Base-by-base conservation (phyloP, 2,888 invertebrate genomes). In the Platycheirus rosarum region DNA sequence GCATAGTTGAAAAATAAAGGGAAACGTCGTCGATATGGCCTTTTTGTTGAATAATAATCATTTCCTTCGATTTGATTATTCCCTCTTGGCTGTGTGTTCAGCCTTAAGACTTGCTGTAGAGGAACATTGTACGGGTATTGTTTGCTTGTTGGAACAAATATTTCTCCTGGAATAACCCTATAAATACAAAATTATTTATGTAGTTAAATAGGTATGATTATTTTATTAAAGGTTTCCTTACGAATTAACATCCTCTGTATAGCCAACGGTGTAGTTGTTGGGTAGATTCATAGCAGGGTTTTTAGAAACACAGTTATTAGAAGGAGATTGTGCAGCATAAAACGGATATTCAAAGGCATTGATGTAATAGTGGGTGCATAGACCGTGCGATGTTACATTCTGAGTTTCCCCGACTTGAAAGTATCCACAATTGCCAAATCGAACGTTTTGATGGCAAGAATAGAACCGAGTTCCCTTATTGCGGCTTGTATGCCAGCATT, bases 51-150 rank as follows among this genome's bases (percentile, higher is more conserved):
- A n/a, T n/a, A n/a, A n/a, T n/a, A n/a, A n/a, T n/a, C 14, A n/a
- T 32, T 71, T 3, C 8, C 29, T 9, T 51, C 70, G 6, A 26
- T 8, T 0, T 48, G 26, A 29, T 7, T 18, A 13, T 44, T 60
- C 1, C 49, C 46, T 6, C 51, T 55, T 14, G 37, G 16, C 4
- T 62, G 29, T 1, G 26, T 55, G 18, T 48, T 76, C 1, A 62
- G 4, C 14, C 13, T 14, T 18, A 60, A 1, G 8, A 69, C 40
- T 14, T 60, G 55, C 1, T 77, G 57, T 35, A 77, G 11, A 0
- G 89, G 88, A 92, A 76, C 90, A 88, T 87, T 89, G 66, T 88
- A 89, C 2, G 89, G 90, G 73, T 87, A 88, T 63, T 86, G 86
- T 13, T 87, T 69, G 11, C 88, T 86, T 11, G 90, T 90, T 0